Conservation (phyloP, 2,888 invertebrate species). For the Leucoma salicis region DNA sequence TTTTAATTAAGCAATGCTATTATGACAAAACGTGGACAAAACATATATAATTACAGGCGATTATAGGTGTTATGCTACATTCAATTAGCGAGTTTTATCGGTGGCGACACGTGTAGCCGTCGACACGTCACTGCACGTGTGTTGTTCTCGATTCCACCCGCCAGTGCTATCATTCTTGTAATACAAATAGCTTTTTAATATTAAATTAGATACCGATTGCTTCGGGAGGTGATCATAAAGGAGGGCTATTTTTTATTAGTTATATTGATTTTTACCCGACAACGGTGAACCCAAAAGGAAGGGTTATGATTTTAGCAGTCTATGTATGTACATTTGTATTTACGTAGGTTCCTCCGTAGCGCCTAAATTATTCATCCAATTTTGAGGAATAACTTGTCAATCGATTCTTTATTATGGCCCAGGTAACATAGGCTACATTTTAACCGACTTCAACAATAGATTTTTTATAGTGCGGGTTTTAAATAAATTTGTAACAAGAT, state of each 20-base stretch:
- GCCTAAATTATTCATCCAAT: no score
- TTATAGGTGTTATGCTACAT: slow-evolving; percentile 41
- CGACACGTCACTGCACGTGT: slow-evolving; percentile 47
- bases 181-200: slow-evolving; percentile 58
- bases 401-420: no score
- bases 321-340: no score
- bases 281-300: no score
- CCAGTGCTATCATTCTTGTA: slow-evolving; percentile 39
- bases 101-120: slow-evolving; percentile 39
- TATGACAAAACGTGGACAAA: slow-evolving; percentile 49
- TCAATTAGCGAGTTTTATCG: slow-evolving; percentile 49
- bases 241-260: slow-evolving; percentile 28
- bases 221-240: slow-evolving; percentile 45
- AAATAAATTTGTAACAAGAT: no score
- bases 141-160: slow-evolving; percentile 21
- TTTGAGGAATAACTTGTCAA: no score
- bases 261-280: slow-evolving; percentile 19
- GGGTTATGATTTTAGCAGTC: no score
- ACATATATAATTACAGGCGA: slow-evolving; percentile 38
- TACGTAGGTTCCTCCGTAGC: no score
- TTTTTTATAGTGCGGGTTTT: no score
- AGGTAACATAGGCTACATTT: no score
- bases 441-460: no score
- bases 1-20: slow-evolving; percentile 58
- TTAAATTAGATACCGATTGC: slow-evolving; percentile 44